Evolutionary conservation across 1,140 invertebrate genomes (phyloP).

Genomic region (Bilobella aurantiaca): DNA sequence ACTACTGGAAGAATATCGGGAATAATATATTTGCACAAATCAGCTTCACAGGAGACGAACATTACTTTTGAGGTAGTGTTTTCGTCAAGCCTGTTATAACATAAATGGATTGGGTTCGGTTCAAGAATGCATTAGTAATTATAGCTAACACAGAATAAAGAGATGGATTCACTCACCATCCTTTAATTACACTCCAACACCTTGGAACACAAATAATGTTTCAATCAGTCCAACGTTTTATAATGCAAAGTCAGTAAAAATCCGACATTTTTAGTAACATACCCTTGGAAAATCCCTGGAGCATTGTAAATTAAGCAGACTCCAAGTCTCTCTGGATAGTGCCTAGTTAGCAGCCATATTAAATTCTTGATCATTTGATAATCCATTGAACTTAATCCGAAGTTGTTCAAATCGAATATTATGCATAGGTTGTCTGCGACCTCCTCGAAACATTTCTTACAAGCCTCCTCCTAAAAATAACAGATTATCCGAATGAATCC

Average conservation of each 20-base stretch:
- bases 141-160: too few relatives aligned
- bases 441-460: slow-evolving; percentile 64
- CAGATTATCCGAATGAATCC: too few relatives aligned
- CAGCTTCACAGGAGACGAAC: slow-evolving; percentile 55
- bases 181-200: slow-evolving; percentile 60
- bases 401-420: slow-evolving; percentile 61
- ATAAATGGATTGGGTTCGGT: too few relatives aligned
- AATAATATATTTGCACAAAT: slow-evolving; percentile 59
- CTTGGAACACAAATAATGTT: too few relatives aligned
- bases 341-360: slow-evolving; percentile 57
- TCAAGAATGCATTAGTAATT: too few relatives aligned
- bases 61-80: slow-evolving; percentile 61
- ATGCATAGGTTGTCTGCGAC: slow-evolving; percentile 66
- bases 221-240: too few relatives aligned
- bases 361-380: slow-evolving; percentile 64
- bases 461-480: slow-evolving; percentile 53
- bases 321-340: slow-evolving; percentile 64
- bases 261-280: too few relatives aligned
- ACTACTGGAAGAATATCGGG: slow-evolving; percentile 57
- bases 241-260: too few relatives aligned
- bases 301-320: slow-evolving; percentile 60
- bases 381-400: slow-evolving; percentile 61
- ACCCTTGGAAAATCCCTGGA: slow-evolving; percentile 55
- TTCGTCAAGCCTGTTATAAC: slow-evolving; percentile 57
- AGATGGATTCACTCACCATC: slow-evolving; percentile 46